These are phyloP conservation scores for Mixornis gularis DNA, from an alignment of 2,113 vertebrate genomes.

Conservation along the genomic window DNA sequence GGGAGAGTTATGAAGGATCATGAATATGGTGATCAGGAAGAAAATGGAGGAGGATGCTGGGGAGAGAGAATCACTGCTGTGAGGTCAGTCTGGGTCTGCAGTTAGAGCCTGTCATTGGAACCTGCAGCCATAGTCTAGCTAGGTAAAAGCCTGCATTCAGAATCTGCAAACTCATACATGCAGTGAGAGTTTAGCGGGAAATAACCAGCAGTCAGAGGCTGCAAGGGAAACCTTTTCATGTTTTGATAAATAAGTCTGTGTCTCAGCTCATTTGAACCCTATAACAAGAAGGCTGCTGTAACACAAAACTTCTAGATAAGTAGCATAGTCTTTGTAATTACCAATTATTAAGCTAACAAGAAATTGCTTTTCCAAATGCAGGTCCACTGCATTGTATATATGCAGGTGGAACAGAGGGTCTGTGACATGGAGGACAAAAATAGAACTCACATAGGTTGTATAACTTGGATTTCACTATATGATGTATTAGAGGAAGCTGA, in stretches of 20 bases:
- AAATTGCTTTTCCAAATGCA: background rate
- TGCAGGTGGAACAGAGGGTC: background rate
- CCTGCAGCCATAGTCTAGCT: background rate
- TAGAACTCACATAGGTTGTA: accelerated
- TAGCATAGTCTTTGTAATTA: background rate
- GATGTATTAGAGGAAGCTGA: background rate
- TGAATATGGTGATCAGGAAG: too few relatives aligned
- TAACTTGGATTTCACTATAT: background rate
- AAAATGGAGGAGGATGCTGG: background rate
- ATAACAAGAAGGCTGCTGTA: background rate
- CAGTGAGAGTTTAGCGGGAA: background rate
- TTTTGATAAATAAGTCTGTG: background rate
- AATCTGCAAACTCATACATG: background rate
- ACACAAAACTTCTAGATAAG: background rate
- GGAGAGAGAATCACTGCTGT: background rate
- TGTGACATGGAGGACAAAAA: background rate
- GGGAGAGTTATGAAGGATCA: background rate
- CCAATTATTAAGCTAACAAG: background rate
- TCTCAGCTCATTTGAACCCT: background rate
- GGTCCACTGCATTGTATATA: background rate
- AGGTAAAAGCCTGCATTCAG: background rate
- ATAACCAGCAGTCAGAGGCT: background rate
- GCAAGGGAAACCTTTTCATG: background rate
- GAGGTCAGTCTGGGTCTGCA: background rate
- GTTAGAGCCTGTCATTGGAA: background rate